These are phyloP conservation scores for Drosophila neocordata DNA, from an alignment of 1,140 invertebrate genomes.

Conservation along the genomic window DNA sequence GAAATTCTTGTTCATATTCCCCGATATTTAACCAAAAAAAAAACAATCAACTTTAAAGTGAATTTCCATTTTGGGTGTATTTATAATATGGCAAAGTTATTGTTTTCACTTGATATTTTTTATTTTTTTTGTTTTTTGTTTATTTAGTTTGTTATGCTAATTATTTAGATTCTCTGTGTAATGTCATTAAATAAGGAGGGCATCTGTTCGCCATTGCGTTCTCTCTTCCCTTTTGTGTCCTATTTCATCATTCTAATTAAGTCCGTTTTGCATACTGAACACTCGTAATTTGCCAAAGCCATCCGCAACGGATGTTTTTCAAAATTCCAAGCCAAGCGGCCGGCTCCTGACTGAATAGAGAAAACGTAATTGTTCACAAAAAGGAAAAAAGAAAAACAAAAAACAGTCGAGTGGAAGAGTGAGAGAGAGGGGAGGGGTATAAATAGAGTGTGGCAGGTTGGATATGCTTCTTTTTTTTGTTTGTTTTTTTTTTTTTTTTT, in stretches of 20 bases:
- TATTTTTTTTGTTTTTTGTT: not conserved
- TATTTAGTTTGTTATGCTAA: not conserved
- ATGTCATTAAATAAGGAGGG: not conserved
- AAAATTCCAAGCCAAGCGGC: slow-evolving; percentile 3
- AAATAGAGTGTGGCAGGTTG: slow-evolving; percentile 3
- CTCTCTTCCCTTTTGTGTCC: not conserved
- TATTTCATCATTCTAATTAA: slow-evolving; percentile 13
- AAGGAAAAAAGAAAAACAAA: not conserved
- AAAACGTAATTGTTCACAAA: slow-evolving; percentile 17
- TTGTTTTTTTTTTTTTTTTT: not conserved
- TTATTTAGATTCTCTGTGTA: not conserved
- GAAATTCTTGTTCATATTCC: no score
- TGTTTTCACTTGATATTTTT: no score
- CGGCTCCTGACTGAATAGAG: not conserved
- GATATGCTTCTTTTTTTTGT: not conserved
- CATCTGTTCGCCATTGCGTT: not conserved
- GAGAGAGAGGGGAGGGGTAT: not conserved
- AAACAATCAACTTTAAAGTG: no score
- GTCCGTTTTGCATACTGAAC: slow-evolving; percentile 20
- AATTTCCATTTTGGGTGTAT: no score
- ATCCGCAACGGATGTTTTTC: slow-evolving; percentile 12
- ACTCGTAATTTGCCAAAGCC: slow-evolving; percentile 16
- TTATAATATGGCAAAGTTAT: no score
- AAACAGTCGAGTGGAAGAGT: not conserved
- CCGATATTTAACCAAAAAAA: no score